phyloP scores from a whole-genome alignment of 2,797 vertebrate species.

The Sandelia bainsii region DNA sequence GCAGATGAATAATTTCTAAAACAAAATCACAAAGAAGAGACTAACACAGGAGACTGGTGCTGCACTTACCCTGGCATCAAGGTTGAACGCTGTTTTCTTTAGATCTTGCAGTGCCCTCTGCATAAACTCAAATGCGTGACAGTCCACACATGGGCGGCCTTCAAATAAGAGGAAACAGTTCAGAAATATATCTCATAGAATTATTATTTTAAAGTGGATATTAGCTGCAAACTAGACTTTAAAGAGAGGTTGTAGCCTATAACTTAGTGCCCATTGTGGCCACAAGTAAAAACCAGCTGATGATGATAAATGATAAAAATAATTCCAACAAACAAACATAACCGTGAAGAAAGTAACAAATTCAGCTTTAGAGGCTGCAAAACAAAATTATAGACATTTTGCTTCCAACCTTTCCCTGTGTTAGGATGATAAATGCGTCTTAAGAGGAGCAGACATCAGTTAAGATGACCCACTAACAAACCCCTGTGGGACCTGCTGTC shows the following conservation, averaged over 20 bases:
- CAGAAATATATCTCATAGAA: background rate
- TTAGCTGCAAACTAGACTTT: background rate
- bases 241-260: background rate
- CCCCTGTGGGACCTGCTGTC: slow-evolving; percentile 14
- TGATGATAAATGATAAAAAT: too few relatives aligned
- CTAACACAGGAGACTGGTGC: background rate
- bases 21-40: background rate
- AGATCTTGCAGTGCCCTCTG: slow-evolving; percentile 96
- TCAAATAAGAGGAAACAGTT: slow-evolving; percentile 17
- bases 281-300: background rate
- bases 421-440: slow-evolving; percentile 8
- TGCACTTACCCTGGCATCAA: slow-evolving; percentile 89
- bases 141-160: slow-evolving; percentile 97
- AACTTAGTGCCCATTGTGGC: background rate
- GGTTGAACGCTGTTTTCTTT: slow-evolving; percentile 91
- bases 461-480: slow-evolving; percentile 36
- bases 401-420: background rate
- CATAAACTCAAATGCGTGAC: slow-evolving; percentile 98
- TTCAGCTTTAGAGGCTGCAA: background rate
- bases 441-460: slow-evolving; percentile 9
- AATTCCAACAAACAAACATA: too few relatives aligned
- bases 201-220: background rate
- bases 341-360: too few relatives aligned
- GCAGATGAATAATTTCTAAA: background rate
- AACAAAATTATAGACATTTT: background rate